Percentiles rank a stretch among this genome's conserved stretches.
Conservation (phyloP, 2,888 invertebrate genomes). For the Micropterix aruncella region DNA sequence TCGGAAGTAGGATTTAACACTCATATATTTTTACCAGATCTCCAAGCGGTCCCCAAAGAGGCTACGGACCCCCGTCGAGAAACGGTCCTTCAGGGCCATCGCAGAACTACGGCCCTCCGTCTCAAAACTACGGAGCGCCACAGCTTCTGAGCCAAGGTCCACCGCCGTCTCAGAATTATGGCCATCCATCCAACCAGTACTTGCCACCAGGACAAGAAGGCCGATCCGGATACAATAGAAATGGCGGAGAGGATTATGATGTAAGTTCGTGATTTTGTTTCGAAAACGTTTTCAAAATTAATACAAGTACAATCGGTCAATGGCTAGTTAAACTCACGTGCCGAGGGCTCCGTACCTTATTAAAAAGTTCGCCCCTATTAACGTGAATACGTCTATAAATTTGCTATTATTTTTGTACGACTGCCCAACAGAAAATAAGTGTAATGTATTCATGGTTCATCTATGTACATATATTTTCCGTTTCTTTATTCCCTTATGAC, state of each 20-base stretch:
- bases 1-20: no score
- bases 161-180: conserved; percentile 14
- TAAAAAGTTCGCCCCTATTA: no score
- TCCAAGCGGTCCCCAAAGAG: background rate
- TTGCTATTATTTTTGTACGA: no score
- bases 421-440: no score
- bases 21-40: no score
- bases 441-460: no score
- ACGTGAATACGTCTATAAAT: no score
- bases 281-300: conserved; percentile 8
- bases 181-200: conserved; percentile 22
- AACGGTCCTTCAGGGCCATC: conserved; percentile 14
- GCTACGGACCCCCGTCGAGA: conserved; percentile 7
- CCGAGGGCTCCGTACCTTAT: no score
- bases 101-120: conserved; percentile 13
- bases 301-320: conserved; percentile 2
- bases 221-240: conserved; percentile 12
- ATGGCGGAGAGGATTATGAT: conserved; percentile 17
- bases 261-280: conserved; percentile 3
- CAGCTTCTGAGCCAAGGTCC: conserved; percentile 13
- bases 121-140: conserved; percentile 5
- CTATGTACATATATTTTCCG: no score
- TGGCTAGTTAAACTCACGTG: background rate
- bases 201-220: conserved; percentile 23
- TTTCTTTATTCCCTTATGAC: no score